phyloP scores from a whole-genome alignment of 2,888 invertebrate species.

The Lutraria lutraria region DNA sequence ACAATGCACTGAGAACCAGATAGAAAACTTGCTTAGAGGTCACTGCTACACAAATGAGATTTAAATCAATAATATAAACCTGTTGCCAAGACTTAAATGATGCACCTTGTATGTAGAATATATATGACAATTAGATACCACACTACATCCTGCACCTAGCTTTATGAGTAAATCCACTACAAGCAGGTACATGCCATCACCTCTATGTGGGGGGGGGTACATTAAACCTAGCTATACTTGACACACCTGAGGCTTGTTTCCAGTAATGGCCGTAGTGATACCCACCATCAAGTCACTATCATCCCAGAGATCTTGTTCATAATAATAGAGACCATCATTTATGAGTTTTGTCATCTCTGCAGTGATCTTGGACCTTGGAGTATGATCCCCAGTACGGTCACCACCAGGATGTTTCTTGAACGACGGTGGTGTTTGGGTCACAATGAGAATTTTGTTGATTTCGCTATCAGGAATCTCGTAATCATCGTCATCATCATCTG shows the following conservation, averaged over 20 bases:
- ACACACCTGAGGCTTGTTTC: constrained; percentile 49
- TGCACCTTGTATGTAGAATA: no score
- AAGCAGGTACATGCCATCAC: constrained; percentile 34
- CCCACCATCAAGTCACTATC: constrained; percentile 83
- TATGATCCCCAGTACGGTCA: constrained; percentile 96
- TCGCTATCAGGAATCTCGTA: constrained; percentile 96
- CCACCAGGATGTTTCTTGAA: constrained; percentile 94
- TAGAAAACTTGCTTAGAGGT: no score
- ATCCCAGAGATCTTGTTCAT: constrained; percentile 97
- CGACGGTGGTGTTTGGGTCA: constrained; percentile 92
- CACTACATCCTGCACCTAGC: not conserved
- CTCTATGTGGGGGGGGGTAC: constrained; percentile 14
- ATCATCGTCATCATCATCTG: constrained; percentile 89
- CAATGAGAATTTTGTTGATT: constrained; percentile 96
- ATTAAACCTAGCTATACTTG: constrained; percentile 30
- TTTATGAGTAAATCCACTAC: constrained; percentile 20
- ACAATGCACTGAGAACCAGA: no score
- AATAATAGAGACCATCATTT: constrained; percentile 97
- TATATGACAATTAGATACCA: not conserved
- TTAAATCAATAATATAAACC: no score
- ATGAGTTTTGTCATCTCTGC: constrained; percentile 98
- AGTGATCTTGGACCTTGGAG: constrained; percentile 96
- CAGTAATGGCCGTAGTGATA: constrained; percentile 47
- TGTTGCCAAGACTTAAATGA: no score
- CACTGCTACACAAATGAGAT: no score